phyloP scores from a whole-genome alignment of 2,113 vertebrate species.

The Ciconia boyciana region DNA sequence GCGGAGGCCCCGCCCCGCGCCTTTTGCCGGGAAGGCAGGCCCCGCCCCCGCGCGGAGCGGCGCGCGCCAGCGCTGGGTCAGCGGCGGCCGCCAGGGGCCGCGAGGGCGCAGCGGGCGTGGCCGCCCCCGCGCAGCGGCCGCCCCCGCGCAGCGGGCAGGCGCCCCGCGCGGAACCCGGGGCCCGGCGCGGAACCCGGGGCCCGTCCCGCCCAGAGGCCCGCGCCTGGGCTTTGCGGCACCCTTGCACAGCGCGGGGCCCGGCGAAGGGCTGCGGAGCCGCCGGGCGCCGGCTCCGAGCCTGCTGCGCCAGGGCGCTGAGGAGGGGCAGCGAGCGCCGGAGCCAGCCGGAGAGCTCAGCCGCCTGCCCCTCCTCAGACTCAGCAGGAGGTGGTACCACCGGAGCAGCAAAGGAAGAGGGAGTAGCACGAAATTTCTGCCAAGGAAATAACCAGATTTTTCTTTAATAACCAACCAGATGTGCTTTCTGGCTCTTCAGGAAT shows the following conservation, averaged over 20 bases:
- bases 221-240: too few relatives aligned
- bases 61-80: too few relatives aligned
- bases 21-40: not conserved
- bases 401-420: not conserved
- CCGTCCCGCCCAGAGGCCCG: too few relatives aligned
- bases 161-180: too few relatives aligned
- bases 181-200: not conserved
- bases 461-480: accelerated
- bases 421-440: accelerated
- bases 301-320: not conserved
- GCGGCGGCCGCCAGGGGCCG: too few relatives aligned
- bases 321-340: too few relatives aligned
- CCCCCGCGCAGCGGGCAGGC: not conserved
- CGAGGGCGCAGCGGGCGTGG: too few relatives aligned
- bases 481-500: not conserved
- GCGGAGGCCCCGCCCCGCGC: not conserved
- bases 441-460: accelerated
- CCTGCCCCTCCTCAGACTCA: not conserved
- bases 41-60: not conserved
- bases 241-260: too few relatives aligned
- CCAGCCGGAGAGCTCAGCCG: not conserved
- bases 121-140: not conserved
- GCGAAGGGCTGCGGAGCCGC: too few relatives aligned
- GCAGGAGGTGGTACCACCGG: accelerated
- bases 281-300: not conserved